A percentile compares a stretch with the other conserved stretches of the same genome.
These are phyloP conservation scores for Eupristina koningsbergeri DNA, from an alignment of 1,140 invertebrate species.

Conservation along the genomic window DNA sequence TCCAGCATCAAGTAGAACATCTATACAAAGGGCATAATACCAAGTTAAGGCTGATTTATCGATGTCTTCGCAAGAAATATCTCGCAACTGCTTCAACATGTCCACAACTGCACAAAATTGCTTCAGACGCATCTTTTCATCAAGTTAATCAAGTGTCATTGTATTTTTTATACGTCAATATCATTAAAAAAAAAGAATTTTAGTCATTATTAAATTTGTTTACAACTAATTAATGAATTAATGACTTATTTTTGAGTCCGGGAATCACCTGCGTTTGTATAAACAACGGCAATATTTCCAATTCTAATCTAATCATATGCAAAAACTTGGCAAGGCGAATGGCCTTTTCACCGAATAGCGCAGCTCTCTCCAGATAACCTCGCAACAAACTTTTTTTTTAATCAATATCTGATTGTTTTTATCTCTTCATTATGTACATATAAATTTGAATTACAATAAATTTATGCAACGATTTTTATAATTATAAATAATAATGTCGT, in stretches of 20 bases:
- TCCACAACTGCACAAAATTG: slow-evolving; percentile 56
- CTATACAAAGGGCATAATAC: slow-evolving; percentile 62
- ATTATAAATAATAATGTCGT: no score
- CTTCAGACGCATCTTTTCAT: slow-evolving; percentile 55
- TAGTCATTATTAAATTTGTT: neutral
- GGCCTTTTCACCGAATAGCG: slow-evolving; percentile 53
- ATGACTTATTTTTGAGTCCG: neutral
- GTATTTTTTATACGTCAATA: neutral
- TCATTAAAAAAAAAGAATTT: neutral
- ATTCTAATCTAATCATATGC: slow-evolving; percentile 41
- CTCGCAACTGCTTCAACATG: slow-evolving; percentile 54
- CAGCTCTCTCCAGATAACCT: slow-evolving; percentile 52
- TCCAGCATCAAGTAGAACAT: slow-evolving; percentile 57
- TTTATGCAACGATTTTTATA: no score
- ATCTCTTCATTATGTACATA: neutral
- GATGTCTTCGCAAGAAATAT: slow-evolving; percentile 51
- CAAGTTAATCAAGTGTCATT: neutral
- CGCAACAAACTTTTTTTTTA: slow-evolving; percentile 40
- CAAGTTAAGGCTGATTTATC: slow-evolving; percentile 61
- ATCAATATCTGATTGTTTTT: neutral
- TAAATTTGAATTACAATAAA: no score
- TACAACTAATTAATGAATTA: no score
- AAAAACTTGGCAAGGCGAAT: slow-evolving; percentile 50
- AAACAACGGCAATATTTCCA: slow-evolving; percentile 54
- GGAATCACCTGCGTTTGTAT: slow-evolving; percentile 56